Evolutionary conservation across 2,797 vertebrate genomes (phyloP).

Genomic region (Tokudaia tokunoshimensis): DNA sequence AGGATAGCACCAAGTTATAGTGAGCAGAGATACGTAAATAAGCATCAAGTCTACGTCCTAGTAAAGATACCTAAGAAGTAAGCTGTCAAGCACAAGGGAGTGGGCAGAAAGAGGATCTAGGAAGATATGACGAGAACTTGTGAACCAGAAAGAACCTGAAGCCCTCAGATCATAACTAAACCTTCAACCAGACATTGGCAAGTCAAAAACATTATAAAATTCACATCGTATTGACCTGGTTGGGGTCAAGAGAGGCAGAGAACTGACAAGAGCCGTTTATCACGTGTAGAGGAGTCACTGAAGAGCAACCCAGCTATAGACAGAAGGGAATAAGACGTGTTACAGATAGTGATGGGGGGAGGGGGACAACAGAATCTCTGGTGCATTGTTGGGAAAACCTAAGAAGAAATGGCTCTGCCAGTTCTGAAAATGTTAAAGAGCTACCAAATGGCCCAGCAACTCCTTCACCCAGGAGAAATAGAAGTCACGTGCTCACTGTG

Average conservation of each 20-base stretch:
- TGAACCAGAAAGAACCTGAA: not conserved
- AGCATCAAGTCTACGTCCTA: not conserved
- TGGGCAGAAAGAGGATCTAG: not conserved
- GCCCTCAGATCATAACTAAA: not conserved
- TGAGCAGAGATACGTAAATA: not conserved
- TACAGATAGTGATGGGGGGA: too few relatives aligned
- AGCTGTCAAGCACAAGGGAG: not conserved
- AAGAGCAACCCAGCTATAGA: not conserved
- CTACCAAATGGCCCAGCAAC: not conserved
- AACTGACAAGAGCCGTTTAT: not conserved
- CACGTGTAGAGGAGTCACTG: not conserved
- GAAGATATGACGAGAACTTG: not conserved
- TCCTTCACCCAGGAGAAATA: not conserved
- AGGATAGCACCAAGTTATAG: not conserved
- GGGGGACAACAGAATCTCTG: too few relatives aligned
- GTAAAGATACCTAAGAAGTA: not conserved
- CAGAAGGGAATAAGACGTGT: too few relatives aligned
- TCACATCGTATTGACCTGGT: not conserved
- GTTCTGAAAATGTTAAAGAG: not conserved
- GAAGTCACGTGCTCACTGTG: not conserved
- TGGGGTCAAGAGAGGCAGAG: not conserved
- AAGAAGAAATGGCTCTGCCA: not conserved
- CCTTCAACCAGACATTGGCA: too few relatives aligned
- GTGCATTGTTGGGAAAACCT: too few relatives aligned
- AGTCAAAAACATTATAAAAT: not conserved